Base-by-base conservation (phyloP, 1,140 invertebrate genomes). In the Lysiphlebus fabarum region DNA sequence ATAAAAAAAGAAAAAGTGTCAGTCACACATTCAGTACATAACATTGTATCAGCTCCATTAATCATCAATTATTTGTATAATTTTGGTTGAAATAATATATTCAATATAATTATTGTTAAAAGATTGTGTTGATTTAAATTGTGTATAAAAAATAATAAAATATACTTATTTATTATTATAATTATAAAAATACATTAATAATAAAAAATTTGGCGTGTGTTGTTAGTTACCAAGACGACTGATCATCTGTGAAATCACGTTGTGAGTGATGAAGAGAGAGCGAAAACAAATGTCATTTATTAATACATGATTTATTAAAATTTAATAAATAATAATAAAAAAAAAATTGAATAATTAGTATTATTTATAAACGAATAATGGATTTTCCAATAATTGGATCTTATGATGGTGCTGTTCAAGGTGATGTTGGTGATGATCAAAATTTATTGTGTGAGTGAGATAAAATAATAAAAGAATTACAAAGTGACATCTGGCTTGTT, bases 361-460 rank as follows among this genome's bases (percentile, higher is more conserved):
- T n/a, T 53, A 9, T 26, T 7, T 12, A 38, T 14, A 10, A 47
- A 44, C 36, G 36, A 40, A 66, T 56, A 53, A 76, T 76, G 74
- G 74, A 76, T 53, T 76, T 72, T 53, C 66, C 72, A 9, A 65
- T 74, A 55, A 59, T 75, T 14, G 67, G 71, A 10, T 73, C 71
- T 47, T 76, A 75, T 56, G 71, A 73, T 53, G 66, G 68, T 9
- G 57, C 68, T 34, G 59, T 68, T 56, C 72, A 76, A 41, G 54
- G 66, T 26, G 66, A 58, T 33, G 60, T 56, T 37, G 62, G 57
- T 3, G 61, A 64, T 7, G 70, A 72, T 4, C 69, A 71, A 40
- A 67, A 76, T 56, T 61, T 73, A n/a, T 60, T 77, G 6, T 77
- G 75, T 77, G 36, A 74, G 73, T 73, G 40, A 53, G 11, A 56